These are phyloP conservation scores for Nyctereutes procyonoides DNA, from an alignment of 2,113 vertebrate species.

Conservation along the genomic window DNA sequence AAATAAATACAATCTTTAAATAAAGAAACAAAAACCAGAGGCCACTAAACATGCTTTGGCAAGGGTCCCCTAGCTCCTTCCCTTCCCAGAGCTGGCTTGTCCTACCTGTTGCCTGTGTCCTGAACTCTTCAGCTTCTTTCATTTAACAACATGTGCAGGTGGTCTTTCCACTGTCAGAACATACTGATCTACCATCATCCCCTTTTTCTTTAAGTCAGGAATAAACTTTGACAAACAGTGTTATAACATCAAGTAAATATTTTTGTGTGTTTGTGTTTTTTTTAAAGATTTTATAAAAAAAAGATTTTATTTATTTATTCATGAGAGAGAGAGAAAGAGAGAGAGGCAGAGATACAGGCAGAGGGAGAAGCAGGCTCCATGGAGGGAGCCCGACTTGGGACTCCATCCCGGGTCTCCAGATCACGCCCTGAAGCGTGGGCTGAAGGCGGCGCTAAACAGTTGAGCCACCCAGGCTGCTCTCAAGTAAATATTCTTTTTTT, in stretches of 20 bases:
- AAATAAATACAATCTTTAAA: neutral
- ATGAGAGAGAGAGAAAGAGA: too few relatives aligned
- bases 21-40: neutral
- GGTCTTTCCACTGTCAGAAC: neutral
- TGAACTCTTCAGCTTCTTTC: neutral
- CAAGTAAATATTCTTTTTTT: neutral
- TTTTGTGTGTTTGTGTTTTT: too few relatives aligned
- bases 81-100: neutral
- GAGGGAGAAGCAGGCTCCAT: too few relatives aligned
- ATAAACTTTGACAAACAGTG: neutral
- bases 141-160: neutral
- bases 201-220: neutral
- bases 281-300: too few relatives aligned
- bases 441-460: too few relatives aligned
- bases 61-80: neutral
- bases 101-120: neutral
- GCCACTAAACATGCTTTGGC: neutral
- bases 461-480: too few relatives aligned
- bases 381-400: too few relatives aligned
- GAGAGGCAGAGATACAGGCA: too few relatives aligned
- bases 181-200: neutral
- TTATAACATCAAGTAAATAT: neutral
- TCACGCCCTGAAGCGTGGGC: too few relatives aligned
- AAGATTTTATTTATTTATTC: too few relatives aligned
- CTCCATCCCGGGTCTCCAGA: too few relatives aligned